Evolutionary conservation across 1,140 invertebrate species (phyloP).

Genomic region (Philotrypesis tridentata): DNA sequence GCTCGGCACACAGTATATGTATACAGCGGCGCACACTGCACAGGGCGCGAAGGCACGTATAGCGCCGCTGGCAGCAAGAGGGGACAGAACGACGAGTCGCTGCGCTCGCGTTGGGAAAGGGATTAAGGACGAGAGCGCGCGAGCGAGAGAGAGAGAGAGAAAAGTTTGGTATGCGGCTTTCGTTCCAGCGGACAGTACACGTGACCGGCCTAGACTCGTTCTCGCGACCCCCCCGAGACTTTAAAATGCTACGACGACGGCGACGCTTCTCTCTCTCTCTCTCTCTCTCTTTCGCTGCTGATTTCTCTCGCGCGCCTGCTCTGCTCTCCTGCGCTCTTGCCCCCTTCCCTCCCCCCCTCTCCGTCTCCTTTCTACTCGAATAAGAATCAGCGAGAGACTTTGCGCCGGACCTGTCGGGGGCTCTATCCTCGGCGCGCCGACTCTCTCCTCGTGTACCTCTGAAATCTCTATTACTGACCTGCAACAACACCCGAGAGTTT

Average conservation of each 20-base stretch:
- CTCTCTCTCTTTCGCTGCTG: conserved; percentile 23
- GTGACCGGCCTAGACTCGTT: conserved; percentile 65
- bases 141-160: conserved; percentile 39
- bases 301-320: not conserved
- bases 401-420: conserved; percentile 23
- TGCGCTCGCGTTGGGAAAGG: conserved; percentile 40
- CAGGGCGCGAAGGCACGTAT: conserved; percentile 37
- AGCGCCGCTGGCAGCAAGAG: not conserved
- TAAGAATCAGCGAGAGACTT: conserved; percentile 29
- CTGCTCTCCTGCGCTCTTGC: not conserved
- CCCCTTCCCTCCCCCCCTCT: not conserved
- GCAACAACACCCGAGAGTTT: conserved; percentile 2
- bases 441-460: not conserved
- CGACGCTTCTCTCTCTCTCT: conserved; percentile 8
- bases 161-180: conserved; percentile 68
- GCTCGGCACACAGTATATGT: no score
- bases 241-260: conserved; percentile 60
- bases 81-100: conserved; percentile 12
- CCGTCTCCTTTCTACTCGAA: not conserved
- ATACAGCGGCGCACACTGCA: not conserved
- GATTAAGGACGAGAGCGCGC: conserved; percentile 47
- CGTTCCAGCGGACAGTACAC: conserved; percentile 68
- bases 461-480: conserved; percentile 39
- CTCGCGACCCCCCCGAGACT: conserved; percentile 55
- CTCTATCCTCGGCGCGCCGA: not conserved